Base-by-base conservation (phyloP, 2,797 vertebrate species). In the Phrynocephalus vlangalii region DNA sequence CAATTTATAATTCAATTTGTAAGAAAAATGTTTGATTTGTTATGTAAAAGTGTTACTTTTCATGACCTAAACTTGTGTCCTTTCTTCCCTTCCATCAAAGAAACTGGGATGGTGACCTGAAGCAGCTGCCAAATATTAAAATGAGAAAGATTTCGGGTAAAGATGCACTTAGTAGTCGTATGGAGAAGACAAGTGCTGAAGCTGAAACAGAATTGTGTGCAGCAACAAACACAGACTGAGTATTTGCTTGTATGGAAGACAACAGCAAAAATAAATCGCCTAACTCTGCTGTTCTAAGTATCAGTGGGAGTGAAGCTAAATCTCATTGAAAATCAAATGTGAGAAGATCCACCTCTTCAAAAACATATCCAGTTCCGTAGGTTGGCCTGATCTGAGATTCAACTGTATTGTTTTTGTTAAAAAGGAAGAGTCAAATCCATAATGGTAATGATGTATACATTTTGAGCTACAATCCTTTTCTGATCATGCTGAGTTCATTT, bases 41-140 rank as follows among this genome's bases (percentile, higher is more conserved):
- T 18, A 10, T 73, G 48, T 70, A 77, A 60, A 50, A 72, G 20
- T 30, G 38, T 33, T 3, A 79, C 8, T 80, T 80, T 67, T 60
- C 16, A 84, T 48, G 60, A 38, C 89, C 88, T 56, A 60, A 0
- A 89, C 78, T 1, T 2, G 88, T 79, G 82, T n/a, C 72, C 10
- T 1, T 68, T 71, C 67, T 20, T 7, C 2, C 22, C 81, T 26
- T 63, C 87, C 82, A 70, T 66, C 84, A 73, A 96, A 99, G 99
- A 94, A 98, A 98, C 85, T 99, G 99, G 99, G 97, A 97, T 26
- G 98, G 98, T 52, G 98, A 99, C 93, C 95, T 99, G 90, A 98
- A 97, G 96, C 99, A 99, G 94, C 95, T 99, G 84, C 98, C 98
- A 63, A 99, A 98, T 91, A 97, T 99, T 91, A 99, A 98, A 96